phyloP scores from a whole-genome alignment of 2,113 vertebrate species.

The Trogon surrucura region DNA sequence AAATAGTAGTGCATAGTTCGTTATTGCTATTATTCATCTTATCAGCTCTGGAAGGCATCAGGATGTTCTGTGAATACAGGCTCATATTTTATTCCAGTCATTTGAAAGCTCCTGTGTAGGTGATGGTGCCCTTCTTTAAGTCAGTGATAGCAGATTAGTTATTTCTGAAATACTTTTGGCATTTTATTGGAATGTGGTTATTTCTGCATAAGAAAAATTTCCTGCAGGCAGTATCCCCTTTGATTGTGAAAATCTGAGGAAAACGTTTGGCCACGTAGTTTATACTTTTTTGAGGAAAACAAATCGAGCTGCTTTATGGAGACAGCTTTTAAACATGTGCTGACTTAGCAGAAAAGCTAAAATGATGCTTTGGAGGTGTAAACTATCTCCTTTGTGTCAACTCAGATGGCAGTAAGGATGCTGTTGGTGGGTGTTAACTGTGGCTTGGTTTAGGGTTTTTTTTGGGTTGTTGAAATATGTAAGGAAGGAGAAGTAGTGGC shows the following conservation, averaged over 20 bases:
- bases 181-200: neutral
- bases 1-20: neutral
- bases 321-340: neutral
- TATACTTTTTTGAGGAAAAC: neutral
- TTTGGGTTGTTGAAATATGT: neutral
- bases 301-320: neutral
- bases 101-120: neutral
- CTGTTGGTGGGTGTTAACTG: neutral
- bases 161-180: neutral
- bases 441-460: neutral
- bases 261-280: neutral
- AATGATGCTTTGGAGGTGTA: neutral
- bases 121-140: neutral
- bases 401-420: neutral
- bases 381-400: neutral
- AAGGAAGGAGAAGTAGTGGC: neutral
- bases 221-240: neutral
- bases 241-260: neutral
- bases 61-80: neutral
- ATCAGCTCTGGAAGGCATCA: conserved; percentile 26
- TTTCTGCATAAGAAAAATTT: neutral
- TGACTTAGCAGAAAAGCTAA: neutral
- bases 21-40: conserved; percentile 10
- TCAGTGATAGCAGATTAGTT: neutral
- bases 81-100: neutral